Percentiles rank a stretch among this genome's conserved stretches.
Evolutionary conservation across 2,113 vertebrate genomes (phyloP).

Genomic region (Zosterops borbonicus): DNA sequence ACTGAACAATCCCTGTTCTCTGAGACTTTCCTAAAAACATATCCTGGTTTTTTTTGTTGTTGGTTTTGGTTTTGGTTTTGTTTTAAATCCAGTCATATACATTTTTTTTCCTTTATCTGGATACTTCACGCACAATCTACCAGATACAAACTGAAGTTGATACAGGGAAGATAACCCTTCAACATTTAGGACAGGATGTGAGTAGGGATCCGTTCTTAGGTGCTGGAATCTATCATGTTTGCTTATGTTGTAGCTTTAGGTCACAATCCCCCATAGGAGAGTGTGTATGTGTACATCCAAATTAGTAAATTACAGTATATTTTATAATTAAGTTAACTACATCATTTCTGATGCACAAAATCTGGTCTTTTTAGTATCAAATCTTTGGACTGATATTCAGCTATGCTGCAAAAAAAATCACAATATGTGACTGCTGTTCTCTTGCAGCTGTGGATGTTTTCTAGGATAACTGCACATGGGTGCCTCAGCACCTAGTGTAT

Average conservation of each 20-base stretch:
- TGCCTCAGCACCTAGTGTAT: neutral
- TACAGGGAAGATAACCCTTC: neutral
- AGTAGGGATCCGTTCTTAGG: neutral
- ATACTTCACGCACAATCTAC: rapidly evolving
- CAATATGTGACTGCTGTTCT: neutral
- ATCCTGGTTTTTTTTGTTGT: too few relatives aligned
- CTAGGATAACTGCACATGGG: neutral
- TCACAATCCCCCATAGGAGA: neutral
- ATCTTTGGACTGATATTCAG: neutral
- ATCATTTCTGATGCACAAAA: neutral
- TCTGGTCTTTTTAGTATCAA: neutral
- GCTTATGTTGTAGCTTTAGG: neutral
- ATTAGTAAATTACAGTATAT: neutral
- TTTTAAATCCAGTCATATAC: neutral
- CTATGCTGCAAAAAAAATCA: neutral
- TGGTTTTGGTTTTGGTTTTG: neutral
- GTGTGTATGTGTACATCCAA: neutral
- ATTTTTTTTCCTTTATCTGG: neutral
- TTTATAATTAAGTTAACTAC: neutral
- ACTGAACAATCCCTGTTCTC: neutral
- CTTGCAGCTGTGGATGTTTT: neutral
- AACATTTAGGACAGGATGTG: neutral
- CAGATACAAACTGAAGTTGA: neutral
- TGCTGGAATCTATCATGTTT: neutral
- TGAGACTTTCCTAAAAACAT: neutral